Evolutionary conservation across 2,113 vertebrate species (phyloP).

Genomic region (Micronycteris hirsuta): DNA sequence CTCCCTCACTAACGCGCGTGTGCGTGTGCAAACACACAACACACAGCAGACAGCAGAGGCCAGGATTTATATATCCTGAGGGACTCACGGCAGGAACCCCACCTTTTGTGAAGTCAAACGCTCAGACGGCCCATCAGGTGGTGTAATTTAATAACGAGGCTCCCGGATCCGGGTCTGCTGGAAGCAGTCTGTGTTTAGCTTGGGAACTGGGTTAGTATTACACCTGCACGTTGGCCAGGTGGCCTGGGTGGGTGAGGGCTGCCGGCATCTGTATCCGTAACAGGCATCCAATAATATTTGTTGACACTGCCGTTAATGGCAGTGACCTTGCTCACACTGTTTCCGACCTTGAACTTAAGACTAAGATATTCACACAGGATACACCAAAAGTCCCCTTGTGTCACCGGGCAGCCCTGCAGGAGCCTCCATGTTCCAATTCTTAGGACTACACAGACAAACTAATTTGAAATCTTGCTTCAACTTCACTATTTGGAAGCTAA

Average conservation of each 20-base stretch:
- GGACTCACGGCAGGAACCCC: neutral
- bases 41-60: neutral
- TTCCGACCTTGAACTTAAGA: neutral
- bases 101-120: neutral
- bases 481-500: neutral
- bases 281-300: neutral
- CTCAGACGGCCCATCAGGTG: neutral
- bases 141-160: neutral
- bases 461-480: neutral
- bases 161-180: neutral
- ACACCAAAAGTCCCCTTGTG: neutral
- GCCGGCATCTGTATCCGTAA: neutral
- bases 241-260: neutral
- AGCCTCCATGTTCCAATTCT: neutral
- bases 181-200: neutral
- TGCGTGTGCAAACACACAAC: neutral
- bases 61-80: neutral
- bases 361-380: neutral
- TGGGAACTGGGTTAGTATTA: neutral
- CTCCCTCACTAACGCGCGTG: neutral
- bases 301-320: neutral
- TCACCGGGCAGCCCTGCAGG: neutral
- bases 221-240: neutral
- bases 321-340: neutral
- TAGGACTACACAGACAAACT: neutral